Percentiles rank a stretch among this genome's conserved stretches.
phyloP scores from a whole-genome alignment of 1,140 invertebrate genomes.

The Drosophila bipectinata region DNA sequence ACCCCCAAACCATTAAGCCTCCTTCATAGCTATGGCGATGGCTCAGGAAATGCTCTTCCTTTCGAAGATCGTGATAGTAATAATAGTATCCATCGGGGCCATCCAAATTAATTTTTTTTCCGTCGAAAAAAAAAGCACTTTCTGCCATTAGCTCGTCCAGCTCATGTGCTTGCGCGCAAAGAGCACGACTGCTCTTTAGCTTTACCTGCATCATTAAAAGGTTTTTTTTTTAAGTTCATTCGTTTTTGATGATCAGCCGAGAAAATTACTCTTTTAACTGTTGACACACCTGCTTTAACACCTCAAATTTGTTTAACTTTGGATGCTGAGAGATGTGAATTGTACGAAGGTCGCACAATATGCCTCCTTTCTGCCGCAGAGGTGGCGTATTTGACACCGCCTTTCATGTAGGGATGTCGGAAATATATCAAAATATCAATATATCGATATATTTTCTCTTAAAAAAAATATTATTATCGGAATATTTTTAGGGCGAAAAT shows the following conservation, averaged over 20 bases:
- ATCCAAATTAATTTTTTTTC: background rate
- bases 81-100: too few species aligned
- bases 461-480: too few species aligned
- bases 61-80: too few species aligned
- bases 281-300: slow-evolving; percentile 14
- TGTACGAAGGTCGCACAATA: slow-evolving; percentile 15
- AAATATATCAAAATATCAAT: too few species aligned
- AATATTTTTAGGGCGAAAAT: too few species aligned
- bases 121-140: slow-evolving; percentile 11
- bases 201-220: slow-evolving; percentile 19
- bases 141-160: slow-evolving; percentile 11
- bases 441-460: too few species aligned
- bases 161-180: slow-evolving; percentile 21
- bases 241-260: slow-evolving; percentile 13
- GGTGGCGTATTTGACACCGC: slow-evolving; percentile 3
- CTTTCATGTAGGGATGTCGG: too few species aligned
- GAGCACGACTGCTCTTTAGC: background rate
- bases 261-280: slow-evolving; percentile 9
- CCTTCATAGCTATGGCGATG: too few species aligned
- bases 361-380: slow-evolving; percentile 9
- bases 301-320: slow-evolving; percentile 23
- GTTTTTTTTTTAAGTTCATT: slow-evolving; percentile 13
- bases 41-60: too few species aligned
- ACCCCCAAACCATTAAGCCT: too few species aligned
- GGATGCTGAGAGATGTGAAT: slow-evolving; percentile 7